Evolutionary conservation across 2,888 invertebrate species (phyloP).

Genomic region (Dermolepida albohirtum): DNA sequence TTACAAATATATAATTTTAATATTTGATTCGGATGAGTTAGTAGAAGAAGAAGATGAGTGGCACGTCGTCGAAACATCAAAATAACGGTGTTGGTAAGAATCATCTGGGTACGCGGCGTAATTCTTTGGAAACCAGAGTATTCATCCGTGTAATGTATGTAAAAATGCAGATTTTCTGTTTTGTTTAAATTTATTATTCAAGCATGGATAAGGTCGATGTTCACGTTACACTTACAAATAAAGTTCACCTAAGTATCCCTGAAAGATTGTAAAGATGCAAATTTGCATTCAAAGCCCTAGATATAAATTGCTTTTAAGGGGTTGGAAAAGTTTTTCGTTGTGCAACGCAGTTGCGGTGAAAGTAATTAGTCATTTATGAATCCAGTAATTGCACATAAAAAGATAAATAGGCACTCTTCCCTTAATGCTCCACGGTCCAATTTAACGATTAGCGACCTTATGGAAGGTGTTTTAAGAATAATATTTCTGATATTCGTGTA

Average conservation of each 20-base stretch:
- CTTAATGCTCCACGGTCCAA: slow-evolving; percentile 57
- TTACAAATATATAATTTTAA: too few species aligned
- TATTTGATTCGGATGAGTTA: too few species aligned
- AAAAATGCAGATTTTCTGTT: slow-evolving; percentile 12
- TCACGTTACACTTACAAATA: slow-evolving; percentile 1
- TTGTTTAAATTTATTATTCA: slow-evolving; percentile 31
- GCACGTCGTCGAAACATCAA: too few species aligned
- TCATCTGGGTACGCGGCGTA: too few species aligned
- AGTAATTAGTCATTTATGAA: slow-evolving; percentile 66
- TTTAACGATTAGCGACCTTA: slow-evolving; percentile 55
- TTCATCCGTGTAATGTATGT: too few species aligned
- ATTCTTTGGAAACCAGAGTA: too few species aligned
- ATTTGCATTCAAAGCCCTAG: slow-evolving; percentile 56
- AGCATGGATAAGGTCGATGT: neutral
- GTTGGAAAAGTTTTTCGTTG: slow-evolving; percentile 56
- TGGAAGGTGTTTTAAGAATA: slow-evolving; percentile 52
- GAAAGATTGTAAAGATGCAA: slow-evolving; percentile 50
- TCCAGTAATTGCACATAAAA: slow-evolving; percentile 66
- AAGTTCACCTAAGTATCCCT: slow-evolving; percentile 25
- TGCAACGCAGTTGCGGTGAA: slow-evolving; percentile 60
- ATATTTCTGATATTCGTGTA: slow-evolving; percentile 15
- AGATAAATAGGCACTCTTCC: slow-evolving; percentile 64
- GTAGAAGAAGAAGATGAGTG: too few species aligned
- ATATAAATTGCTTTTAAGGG: slow-evolving; percentile 60
- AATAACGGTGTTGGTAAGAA: too few species aligned